phyloP scores from a whole-genome alignment of 2,888 invertebrate genomes.

The Calliopum simillimum region DNA sequence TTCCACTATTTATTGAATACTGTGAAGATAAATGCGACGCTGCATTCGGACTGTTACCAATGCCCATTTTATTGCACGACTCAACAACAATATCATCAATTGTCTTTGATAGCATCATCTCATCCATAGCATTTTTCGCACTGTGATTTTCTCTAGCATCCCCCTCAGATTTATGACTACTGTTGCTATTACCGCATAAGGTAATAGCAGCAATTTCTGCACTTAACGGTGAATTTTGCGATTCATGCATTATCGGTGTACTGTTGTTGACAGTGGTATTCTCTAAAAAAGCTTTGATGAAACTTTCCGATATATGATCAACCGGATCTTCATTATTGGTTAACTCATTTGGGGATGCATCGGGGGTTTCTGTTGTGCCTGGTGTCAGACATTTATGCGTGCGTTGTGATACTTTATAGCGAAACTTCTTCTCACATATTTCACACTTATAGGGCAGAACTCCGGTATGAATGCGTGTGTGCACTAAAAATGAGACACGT shows the following conservation, averaged over 20 bases:
- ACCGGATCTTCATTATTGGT: slow-evolving; percentile 25
- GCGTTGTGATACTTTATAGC: slow-evolving; percentile 87
- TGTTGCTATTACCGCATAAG: slow-evolving; percentile 14
- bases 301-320: slow-evolving; percentile 55
- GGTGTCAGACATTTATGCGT: slow-evolving; percentile 79
- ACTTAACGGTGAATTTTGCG: slow-evolving; percentile 68
- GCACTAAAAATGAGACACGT: slow-evolving; percentile 86
- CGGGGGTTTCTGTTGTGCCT: not conserved
- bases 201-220: slow-evolving; percentile 56
- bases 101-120: slow-evolving; percentile 59
- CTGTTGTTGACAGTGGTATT: slow-evolving; percentile 35
- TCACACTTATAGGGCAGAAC: slow-evolving; percentile 89
- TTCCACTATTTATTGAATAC: slow-evolving; percentile 2
- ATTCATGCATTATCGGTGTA: slow-evolving; percentile 44
- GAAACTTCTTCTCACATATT: slow-evolving; percentile 82
- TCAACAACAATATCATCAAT: slow-evolving; percentile 67
- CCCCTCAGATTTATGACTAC: slow-evolving; percentile 17
- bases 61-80: slow-evolving; percentile 65
- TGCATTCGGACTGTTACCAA: slow-evolving; percentile 47
- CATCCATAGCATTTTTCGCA: slow-evolving; percentile 42
- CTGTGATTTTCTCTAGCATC: slow-evolving; percentile 20
- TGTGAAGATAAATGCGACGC: not conserved
- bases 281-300: slow-evolving; percentile 60
- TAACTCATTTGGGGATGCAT: not conserved
- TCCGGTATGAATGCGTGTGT: slow-evolving; percentile 84